Evolutionary conservation across 2,113 vertebrate species (phyloP).

Genomic region (Marmota flaviventris): DNA sequence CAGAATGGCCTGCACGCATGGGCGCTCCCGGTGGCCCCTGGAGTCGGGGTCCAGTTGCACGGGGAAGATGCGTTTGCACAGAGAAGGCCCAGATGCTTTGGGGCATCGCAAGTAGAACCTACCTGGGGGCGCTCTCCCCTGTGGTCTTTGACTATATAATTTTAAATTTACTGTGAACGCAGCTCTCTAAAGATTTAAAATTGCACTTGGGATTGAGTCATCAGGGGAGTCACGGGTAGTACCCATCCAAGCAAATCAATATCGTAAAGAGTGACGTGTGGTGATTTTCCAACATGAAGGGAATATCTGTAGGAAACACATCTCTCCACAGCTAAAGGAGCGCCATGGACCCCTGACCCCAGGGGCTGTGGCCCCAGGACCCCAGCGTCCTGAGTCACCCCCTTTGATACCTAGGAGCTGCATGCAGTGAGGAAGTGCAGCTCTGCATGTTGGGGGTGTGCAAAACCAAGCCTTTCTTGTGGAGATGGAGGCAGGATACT

Average conservation of each 20-base stretch:
- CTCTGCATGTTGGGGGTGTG: neutral
- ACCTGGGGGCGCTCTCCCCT: neutral
- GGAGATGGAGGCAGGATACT: neutral
- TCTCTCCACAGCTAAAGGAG: neutral
- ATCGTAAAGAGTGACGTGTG: neutral
- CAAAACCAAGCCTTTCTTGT: neutral
- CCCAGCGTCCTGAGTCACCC: fast-evolving
- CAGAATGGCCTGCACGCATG: neutral
- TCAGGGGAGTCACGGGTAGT: neutral
- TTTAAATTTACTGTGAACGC: neutral
- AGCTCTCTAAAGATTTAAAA: neutral
- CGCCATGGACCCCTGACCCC: neutral
- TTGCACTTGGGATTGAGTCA: neutral
- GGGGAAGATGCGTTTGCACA: fast-evolving
- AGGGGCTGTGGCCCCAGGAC: neutral
- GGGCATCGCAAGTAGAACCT: fast-evolving
- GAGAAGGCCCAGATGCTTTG: neutral
- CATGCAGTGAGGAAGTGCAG: neutral
- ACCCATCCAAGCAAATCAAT: neutral
- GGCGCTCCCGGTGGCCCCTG: neutral
- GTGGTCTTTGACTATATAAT: no score
- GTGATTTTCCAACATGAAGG: neutral
- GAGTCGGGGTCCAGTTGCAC: neutral
- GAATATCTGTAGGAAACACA: neutral
- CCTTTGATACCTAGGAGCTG: no score